phyloP scores from a whole-genome alignment of 1,140 invertebrate genomes.

The Papilio machaon region DNA sequence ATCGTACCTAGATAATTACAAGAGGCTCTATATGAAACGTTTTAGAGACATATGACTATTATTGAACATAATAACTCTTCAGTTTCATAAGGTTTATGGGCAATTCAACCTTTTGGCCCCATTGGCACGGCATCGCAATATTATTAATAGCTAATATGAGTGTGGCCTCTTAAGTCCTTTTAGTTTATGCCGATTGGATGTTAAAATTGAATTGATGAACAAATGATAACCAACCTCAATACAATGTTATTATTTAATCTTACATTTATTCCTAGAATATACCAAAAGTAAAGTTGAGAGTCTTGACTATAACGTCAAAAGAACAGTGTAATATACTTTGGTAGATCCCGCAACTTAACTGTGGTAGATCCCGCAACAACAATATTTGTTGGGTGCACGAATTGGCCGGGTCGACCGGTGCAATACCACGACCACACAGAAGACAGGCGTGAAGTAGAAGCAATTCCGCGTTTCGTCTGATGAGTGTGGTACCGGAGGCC shows the following conservation, averaged over 20 bases:
- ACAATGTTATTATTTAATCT: conserved; percentile 9
- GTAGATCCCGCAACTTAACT: no score
- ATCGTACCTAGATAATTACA: background rate
- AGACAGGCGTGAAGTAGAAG: no score
- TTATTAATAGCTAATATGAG: conserved; percentile 37
- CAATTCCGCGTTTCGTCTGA: no score
- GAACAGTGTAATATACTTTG: no score
- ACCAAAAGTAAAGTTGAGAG: background rate
- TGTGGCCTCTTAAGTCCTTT: conserved; percentile 34
- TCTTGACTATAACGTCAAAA: no score
- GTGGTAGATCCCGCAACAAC: no score
- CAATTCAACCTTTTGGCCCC: conserved; percentile 39
- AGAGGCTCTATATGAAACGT: conserved; percentile 22
- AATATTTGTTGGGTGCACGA: no score
- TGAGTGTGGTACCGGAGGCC: no score
- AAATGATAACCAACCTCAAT: background rate
- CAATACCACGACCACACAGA: no score
- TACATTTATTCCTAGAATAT: background rate
- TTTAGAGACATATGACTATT: conserved; percentile 33
- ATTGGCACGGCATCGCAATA: conserved; percentile 38
- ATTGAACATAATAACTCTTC: conserved; percentile 40
- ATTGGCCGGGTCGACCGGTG: no score
- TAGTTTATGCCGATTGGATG: conserved; percentile 33
- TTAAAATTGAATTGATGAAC: conserved; percentile 33
- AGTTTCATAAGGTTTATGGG: conserved; percentile 40